Evolutionary conservation across 2,113 vertebrate species (phyloP).

Genomic region (Pelecanoides urinatrix): DNA sequence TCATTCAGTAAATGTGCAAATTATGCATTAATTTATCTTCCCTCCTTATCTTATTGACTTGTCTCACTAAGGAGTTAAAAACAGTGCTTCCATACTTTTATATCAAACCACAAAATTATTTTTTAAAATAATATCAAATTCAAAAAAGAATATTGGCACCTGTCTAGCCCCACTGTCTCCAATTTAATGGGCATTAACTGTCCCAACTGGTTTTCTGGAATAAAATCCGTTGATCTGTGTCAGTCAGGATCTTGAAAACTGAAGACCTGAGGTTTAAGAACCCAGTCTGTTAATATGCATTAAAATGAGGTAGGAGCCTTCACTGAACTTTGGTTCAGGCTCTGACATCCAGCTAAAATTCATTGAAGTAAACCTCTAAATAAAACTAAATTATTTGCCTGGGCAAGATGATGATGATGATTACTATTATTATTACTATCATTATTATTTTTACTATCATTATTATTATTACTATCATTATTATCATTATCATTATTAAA

Average conservation of each 20-base stretch:
- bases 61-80: background rate
- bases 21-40: background rate
- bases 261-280: slow-evolving; percentile 9
- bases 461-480: rapidly evolving
- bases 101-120: background rate
- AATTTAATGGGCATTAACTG: background rate
- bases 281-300: background rate
- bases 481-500: background rate
- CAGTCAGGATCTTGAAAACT: slow-evolving; percentile 22
- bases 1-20: background rate
- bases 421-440: background rate
- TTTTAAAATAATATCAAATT: background rate
- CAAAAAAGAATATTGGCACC: background rate
- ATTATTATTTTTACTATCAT: no score
- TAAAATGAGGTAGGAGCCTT: background rate
- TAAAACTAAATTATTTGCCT: background rate
- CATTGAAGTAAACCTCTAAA: background rate
- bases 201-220: background rate
- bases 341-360: background rate
- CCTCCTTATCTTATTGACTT: background rate
- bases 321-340: background rate
- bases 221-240: slow-evolving; percentile 15
- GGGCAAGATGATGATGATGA: no score
- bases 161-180: background rate
- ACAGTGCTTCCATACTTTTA: background rate